A percentile compares a stretch with the other conserved stretches of the same genome.
Evolutionary conservation across 1,140 invertebrate species (phyloP).

Genomic region (Ptiloglossa arizonensis): DNA sequence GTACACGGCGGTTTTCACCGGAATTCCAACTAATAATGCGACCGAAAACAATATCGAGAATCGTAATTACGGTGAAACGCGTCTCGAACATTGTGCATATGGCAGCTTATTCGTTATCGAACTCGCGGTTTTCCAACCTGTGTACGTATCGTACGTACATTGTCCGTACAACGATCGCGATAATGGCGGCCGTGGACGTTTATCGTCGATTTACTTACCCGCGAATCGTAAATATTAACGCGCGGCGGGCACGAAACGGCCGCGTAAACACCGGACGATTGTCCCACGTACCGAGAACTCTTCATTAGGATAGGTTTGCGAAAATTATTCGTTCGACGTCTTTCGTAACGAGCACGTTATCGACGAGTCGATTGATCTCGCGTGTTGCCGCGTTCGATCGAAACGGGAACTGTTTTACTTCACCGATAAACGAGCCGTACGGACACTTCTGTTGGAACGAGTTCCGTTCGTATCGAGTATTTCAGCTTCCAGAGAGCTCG

Average conservation of each 20-base stretch:
- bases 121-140: conserved; percentile 45
- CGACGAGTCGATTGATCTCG: too few relatives aligned
- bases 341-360: neutral
- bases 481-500: too few relatives aligned
- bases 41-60: conserved; percentile 62
- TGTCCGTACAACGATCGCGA: neutral
- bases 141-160: conserved; percentile 3
- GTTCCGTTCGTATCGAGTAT: too few relatives aligned
- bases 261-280: neutral
- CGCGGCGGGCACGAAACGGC: neutral
- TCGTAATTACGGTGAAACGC: conserved; percentile 56
- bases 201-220: neutral
- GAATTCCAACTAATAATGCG: conserved; percentile 61
- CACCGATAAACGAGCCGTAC: too few relatives aligned
- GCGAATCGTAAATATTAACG: neutral
- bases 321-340: neutral
- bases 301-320: neutral
- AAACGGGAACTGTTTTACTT: too few relatives aligned
- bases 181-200: neutral
- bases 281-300: neutral
- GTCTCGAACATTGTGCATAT: conserved; percentile 14
- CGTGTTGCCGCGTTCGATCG: too few relatives aligned
- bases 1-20: conserved; percentile 25
- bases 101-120: conserved; percentile 56
- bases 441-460: too few relatives aligned